phyloP scores from a whole-genome alignment of 2,113 vertebrate species.

The Amphiprion percula region DNA sequence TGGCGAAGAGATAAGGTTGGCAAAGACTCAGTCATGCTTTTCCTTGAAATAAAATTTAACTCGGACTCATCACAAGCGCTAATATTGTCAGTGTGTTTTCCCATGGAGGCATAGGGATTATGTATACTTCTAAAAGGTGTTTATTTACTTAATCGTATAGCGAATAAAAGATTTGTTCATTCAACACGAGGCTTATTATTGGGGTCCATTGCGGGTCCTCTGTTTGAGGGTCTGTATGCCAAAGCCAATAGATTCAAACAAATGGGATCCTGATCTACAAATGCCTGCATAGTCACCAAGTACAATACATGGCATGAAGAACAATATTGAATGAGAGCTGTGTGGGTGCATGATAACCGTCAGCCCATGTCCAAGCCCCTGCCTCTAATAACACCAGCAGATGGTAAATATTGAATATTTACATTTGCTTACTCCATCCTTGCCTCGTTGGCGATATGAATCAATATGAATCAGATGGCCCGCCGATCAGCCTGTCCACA shows the following conservation, averaged over 20 bases:
- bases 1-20: slow-evolving; percentile 89
- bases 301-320: slow-evolving; percentile 56
- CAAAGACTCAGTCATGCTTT: slow-evolving; percentile 80
- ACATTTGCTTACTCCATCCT: slow-evolving; percentile 84
- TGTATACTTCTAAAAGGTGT: slow-evolving; percentile 13
- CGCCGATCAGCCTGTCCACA: slow-evolving; percentile 51
- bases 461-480: slow-evolving; percentile 77
- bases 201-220: slow-evolving; percentile 11
- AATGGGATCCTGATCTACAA: slow-evolving; percentile 70
- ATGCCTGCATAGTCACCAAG: slow-evolving; percentile 65
- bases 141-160: slow-evolving; percentile 21
- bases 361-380: slow-evolving; percentile 71
- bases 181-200: slow-evolving; percentile 21
- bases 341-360: slow-evolving; percentile 64
- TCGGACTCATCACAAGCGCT: slow-evolving; percentile 53
- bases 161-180: background rate
- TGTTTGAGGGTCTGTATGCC: slow-evolving; percentile 34
- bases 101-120: background rate
- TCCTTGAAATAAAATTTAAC: slow-evolving; percentile 67
- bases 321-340: slow-evolving; percentile 74
- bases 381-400: slow-evolving; percentile 83
- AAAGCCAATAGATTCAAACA: slow-evolving; percentile 59
- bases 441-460: slow-evolving; percentile 77
- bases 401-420: slow-evolving; percentile 89
- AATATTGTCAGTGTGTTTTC: slow-evolving; percentile 53